Conservation (phyloP, 2,113 vertebrate species). For the Datnioides undecimradiatus region DNA sequence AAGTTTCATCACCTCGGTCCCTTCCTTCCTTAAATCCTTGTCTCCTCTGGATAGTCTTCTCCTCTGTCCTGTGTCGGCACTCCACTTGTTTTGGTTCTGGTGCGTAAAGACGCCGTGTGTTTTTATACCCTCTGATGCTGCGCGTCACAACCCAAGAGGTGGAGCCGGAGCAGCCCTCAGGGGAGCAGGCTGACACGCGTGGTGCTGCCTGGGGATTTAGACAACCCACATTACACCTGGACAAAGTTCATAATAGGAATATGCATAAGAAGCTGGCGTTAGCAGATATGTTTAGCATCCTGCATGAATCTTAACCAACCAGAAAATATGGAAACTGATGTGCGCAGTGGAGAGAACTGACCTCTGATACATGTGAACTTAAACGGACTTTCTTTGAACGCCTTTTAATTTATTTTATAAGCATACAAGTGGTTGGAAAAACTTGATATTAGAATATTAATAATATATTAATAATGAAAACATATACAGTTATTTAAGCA, state of each 20-base stretch:
- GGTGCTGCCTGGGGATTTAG: constrained; percentile 56
- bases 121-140: constrained; percentile 67
- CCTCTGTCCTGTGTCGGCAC: neutral
- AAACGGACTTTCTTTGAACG: neutral
- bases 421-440: neutral
- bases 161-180: constrained; percentile 59
- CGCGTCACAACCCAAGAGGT: constrained; percentile 65
- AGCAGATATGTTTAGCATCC: constrained; percentile 23
- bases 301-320: constrained; percentile 2
- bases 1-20: constrained; percentile 29
- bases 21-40: constrained; percentile 2
- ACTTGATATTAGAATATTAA: neutral
- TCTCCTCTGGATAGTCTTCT: neutral
- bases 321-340: neutral
- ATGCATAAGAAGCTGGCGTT: constrained; percentile 58
- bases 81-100: constrained; percentile 65
- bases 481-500: rapidly evolving
- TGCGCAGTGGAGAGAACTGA: neutral
- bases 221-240: constrained; percentile 72
- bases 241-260: constrained; percentile 33
- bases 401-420: no score
- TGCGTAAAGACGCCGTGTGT: constrained; percentile 37
- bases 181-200: constrained; percentile 53
- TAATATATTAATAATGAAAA: neutral
- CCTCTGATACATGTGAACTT: neutral